Evolutionary conservation across 2,797 vertebrate species (phyloP).

Genomic region (Choloepus didactylus): DNA sequence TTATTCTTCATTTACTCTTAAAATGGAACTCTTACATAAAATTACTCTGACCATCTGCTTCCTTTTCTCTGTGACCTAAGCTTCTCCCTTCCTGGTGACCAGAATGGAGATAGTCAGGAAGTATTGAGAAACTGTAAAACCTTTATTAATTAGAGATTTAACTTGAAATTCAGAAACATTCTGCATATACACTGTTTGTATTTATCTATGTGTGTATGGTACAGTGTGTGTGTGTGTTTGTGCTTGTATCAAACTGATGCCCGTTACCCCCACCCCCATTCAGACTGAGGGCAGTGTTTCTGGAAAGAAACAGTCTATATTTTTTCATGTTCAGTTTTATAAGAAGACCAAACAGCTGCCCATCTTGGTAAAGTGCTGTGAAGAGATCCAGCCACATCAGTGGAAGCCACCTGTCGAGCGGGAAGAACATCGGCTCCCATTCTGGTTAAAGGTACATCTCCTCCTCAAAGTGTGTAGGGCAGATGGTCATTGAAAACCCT

Average conservation of each 20-base stretch:
- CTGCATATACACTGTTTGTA: background rate
- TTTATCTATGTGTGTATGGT: background rate
- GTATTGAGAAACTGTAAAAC: background rate
- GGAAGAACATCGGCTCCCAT: slow-evolving; percentile 89
- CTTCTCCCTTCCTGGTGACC: background rate
- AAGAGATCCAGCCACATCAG: slow-evolving; percentile 89
- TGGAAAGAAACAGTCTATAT: background rate
- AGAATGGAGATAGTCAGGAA: background rate
- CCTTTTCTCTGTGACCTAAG: background rate
- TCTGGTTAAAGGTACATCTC: slow-evolving; percentile 93
- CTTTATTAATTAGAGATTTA: background rate
- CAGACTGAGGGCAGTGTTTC: background rate
- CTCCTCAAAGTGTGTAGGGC: background rate
- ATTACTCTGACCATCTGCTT: background rate
- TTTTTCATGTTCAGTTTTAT: slow-evolving; percentile 85
- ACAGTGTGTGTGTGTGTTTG: background rate
- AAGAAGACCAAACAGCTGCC: slow-evolving; percentile 89
- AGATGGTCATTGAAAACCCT: background rate
- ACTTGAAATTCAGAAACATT: background rate
- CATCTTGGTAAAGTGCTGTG: slow-evolving; percentile 88
- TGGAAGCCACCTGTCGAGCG: slow-evolving; percentile 91
- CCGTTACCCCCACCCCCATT: background rate
- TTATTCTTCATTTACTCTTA: background rate
- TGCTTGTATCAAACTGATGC: rapidly evolving
- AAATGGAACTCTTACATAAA: too few species aligned